Conservation (phyloP, 2,888 invertebrate genomes). For the Cephus rjabovi region DNA sequence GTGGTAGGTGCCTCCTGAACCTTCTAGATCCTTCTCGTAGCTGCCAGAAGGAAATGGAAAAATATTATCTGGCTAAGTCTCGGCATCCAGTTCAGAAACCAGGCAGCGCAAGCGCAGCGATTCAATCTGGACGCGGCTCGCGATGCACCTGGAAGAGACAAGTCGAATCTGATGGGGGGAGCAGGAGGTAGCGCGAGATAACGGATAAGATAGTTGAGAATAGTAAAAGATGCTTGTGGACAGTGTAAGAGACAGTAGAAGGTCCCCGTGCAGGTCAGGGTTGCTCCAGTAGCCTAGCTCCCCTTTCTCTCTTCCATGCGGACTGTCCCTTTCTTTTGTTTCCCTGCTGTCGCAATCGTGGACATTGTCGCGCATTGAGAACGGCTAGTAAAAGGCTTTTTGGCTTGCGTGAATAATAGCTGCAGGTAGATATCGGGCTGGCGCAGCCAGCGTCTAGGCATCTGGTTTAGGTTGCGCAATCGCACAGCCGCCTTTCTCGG, state of each 20-base stretch:
- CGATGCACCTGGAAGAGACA: no score
- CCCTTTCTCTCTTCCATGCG: slow-evolving; percentile 22
- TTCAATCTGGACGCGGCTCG: background rate
- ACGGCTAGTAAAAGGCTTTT: slow-evolving; percentile 20
- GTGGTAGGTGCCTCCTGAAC: no score
- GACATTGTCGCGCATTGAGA: slow-evolving; percentile 23
- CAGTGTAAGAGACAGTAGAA: no score
- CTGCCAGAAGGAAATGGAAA: background rate
- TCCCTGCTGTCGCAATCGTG: slow-evolving; percentile 37
- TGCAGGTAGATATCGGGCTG: no score
- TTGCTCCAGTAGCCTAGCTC: slow-evolving; percentile 24
- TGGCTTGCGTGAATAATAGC: no score
- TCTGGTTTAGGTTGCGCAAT: no score
- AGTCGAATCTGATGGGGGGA: no score
- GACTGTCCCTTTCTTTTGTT: slow-evolving; percentile 25
- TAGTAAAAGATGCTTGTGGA: no score
- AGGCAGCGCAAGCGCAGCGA: background rate
- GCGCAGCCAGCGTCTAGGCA: no score
- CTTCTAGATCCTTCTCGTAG: background rate
- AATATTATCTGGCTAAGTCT: background rate
- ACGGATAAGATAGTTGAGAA: no score
- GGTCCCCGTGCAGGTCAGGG: slow-evolving; percentile 28
- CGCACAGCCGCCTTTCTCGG: no score
- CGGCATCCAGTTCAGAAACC: background rate
- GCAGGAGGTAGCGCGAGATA: no score